Base-by-base conservation (phyloP, 1,140 invertebrate species). In the Brachionus calyciflorus region DNA sequence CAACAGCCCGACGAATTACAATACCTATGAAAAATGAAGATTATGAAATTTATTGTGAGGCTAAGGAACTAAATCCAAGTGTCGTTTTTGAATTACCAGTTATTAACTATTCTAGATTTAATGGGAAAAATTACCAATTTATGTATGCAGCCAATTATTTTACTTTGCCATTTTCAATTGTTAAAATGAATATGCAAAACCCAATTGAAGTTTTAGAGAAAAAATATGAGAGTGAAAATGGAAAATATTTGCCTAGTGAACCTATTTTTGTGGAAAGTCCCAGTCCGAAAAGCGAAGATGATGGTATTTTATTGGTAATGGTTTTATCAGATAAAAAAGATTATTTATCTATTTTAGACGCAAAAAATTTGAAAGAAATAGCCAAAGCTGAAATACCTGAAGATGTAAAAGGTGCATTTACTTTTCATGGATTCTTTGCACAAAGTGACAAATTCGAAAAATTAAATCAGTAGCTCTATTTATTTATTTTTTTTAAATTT, bases 381-480 rank as follows among this genome's bases (percentile, higher is more conserved):
- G 69, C 46, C 3, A 28, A 33, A 14, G 69, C 30, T 37, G 51
- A 73, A 51, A n/a, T 73, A 19, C 69, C 69, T 12, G 21, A 73
- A 33, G 24, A 55, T 37, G 69, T 73, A 19, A 49, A 51, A 55
- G 40, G 44, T 12, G 46, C 69, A 17, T 73, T 73, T 19, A 73
- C 69, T 41, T 73, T 73, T 51, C 69, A 73, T 53, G 69, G 69
- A 19, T 73, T 73, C 40, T 73, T 51, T 65, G 60, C 60, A 2
- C 9, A 37, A 21, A 44, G 24, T 19, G 30, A 19, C 14, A 63
- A 63, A 63, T 63, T 63, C 37, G 33, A 63, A 63, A n/a, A n/a
- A n/a, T n/a, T n/a, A n/a, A n/a, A n/a, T n/a, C n/a, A n/a, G n/a
- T n/a, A n/a, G n/a, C n/a, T n/a, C n/a, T n/a, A n/a, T n/a, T n/a